phyloP scores from a whole-genome alignment of 2,113 vertebrate genomes.

The Onychorhynchus coronatus region DNA sequence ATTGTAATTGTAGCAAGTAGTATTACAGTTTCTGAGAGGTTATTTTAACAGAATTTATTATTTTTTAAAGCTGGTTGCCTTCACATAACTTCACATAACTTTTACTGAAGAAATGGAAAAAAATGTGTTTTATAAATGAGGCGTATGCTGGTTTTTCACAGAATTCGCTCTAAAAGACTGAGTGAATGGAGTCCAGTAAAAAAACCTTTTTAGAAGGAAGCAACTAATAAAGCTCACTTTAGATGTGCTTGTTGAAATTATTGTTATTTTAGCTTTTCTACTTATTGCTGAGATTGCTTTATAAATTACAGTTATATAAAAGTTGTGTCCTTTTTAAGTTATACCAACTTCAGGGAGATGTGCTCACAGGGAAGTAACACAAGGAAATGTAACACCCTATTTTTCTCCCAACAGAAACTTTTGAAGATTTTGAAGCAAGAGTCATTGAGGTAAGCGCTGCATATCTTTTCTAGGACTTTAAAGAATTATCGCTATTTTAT shows the following conservation, averaged over 20 bases:
- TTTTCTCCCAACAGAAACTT: conserved; percentile 83
- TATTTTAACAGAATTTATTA: background rate
- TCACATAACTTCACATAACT: background rate
- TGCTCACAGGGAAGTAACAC: background rate
- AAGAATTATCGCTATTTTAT: background rate
- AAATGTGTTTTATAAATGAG: background rate
- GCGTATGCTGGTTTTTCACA: background rate
- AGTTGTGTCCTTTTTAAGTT: background rate
- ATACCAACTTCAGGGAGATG: background rate
- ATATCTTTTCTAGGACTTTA: background rate
- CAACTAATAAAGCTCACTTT: background rate
- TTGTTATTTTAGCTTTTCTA: background rate
- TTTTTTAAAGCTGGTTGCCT: background rate
- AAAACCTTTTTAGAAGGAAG: background rate
- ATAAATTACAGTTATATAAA: background rate
- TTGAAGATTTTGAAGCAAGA: conserved; percentile 86
- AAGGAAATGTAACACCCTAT: background rate
- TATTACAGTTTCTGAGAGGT: background rate
- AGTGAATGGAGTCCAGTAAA: background rate
- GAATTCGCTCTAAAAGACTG: background rate
- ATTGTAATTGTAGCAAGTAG: background rate
- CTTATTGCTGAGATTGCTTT: background rate
- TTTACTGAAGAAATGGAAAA: background rate
- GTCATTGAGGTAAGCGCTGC: conserved; percentile 88
- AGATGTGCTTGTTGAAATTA: background rate